Evolutionary conservation across 2,797 vertebrate species (phyloP).

Genomic region (Acrossocheilus wenchowensis): DNA sequence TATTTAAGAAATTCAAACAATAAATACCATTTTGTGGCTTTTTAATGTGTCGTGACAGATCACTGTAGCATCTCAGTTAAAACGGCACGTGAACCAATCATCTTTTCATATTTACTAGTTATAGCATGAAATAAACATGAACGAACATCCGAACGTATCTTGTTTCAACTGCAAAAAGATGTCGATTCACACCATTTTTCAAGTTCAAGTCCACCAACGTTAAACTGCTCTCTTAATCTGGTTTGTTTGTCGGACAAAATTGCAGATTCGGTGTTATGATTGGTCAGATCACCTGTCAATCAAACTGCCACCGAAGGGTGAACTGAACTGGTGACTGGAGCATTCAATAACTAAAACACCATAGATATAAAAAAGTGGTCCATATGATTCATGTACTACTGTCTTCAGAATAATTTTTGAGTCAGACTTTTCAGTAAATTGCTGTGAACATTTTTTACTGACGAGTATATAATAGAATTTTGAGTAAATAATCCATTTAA

Average conservation of each 20-base stretch:
- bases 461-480: slow-evolving; percentile 21
- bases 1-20: not conserved
- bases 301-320: not conserved
- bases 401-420: not conserved
- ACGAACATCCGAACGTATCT: not conserved
- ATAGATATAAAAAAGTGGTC: not conserved
- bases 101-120: not conserved
- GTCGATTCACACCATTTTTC: too few relatives aligned
- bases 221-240: not conserved
- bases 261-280: not conserved
- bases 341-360: not conserved
- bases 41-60: not conserved
- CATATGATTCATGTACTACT: not conserved
- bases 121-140: not conserved
- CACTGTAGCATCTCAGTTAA: not conserved
- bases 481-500: not conserved
- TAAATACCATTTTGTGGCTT: not conserved
- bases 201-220: not conserved
- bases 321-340: not conserved
- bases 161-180: not conserved
- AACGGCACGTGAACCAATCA: not conserved
- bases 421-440: not conserved
- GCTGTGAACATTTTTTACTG: slow-evolving; percentile 34
- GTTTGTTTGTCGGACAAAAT: not conserved
- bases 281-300: not conserved